Conservation (phyloP, 2,113 vertebrate genomes). For the Toxostoma redivivum region DNA sequence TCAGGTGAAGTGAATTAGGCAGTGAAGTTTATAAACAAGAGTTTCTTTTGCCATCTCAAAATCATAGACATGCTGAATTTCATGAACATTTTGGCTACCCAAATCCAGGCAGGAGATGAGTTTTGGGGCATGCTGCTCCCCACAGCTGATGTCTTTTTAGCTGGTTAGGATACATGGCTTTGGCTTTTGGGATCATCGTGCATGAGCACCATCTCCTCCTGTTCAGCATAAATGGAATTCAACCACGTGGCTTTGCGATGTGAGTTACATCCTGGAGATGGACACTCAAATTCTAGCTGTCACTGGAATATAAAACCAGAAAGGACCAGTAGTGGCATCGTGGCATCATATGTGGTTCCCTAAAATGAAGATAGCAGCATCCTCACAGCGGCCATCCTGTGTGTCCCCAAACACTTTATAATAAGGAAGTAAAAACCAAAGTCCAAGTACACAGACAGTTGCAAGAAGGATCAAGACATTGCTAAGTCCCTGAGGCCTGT, state of each 20-base stretch:
- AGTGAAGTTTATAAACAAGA: background rate
- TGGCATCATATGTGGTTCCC: background rate
- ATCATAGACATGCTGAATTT: background rate
- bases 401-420: background rate
- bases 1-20: background rate
- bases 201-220: background rate
- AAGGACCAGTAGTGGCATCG: background rate
- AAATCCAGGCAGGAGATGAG: background rate
- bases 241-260: accelerated
- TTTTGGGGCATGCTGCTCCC: background rate
- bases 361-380: background rate
- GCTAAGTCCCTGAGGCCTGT: background rate
- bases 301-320: background rate
- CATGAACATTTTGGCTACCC: background rate
- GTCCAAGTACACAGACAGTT: background rate
- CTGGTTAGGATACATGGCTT: background rate
- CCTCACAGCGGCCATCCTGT: background rate
- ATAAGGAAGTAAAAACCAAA: background rate
- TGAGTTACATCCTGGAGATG: background rate
- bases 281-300: background rate
- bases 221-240: background rate
- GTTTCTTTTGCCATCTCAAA: background rate
- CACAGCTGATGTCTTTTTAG: background rate
- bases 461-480: background rate
- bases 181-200: background rate